Conservation (phyloP, 2,888 invertebrate species). For the Thera obeliscata region DNA sequence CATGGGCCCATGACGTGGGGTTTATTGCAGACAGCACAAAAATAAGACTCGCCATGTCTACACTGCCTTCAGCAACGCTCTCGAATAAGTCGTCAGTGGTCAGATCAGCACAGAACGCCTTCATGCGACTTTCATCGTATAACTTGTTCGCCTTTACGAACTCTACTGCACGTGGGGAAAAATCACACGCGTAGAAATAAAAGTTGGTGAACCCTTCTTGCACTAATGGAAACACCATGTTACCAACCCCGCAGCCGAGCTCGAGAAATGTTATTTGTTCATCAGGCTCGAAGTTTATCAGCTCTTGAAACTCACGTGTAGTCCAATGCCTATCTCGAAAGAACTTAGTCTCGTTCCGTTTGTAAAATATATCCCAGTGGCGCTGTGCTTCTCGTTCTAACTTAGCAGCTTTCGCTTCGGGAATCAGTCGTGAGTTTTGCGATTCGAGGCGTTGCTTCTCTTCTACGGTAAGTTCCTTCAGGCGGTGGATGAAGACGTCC, state of each 20-base stretch:
- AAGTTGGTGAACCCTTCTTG: slow-evolving; percentile 88
- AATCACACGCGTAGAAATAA: slow-evolving; percentile 94
- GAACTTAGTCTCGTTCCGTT: slow-evolving; percentile 95
- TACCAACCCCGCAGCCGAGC: slow-evolving; percentile 98
- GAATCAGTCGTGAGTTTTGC: slow-evolving; percentile 85
- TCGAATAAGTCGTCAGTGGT: slow-evolving; percentile 87
- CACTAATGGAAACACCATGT: slow-evolving; percentile 96
- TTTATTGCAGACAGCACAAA: slow-evolving; percentile 98
- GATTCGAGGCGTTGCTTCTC: slow-evolving; percentile 86
- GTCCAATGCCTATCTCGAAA: slow-evolving; percentile 99
- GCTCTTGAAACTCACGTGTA: slow-evolving; percentile 94
- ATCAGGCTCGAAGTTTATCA: slow-evolving; percentile 83
- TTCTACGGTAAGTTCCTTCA: slow-evolving; percentile 83
- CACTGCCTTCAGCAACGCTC: slow-evolving; percentile 72
- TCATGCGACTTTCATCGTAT: slow-evolving; percentile 87
- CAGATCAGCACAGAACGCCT: slow-evolving; percentile 94
- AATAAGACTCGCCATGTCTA: slow-evolving; percentile 94
- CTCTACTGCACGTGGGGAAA: slow-evolving; percentile 95
- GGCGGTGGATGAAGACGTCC: slow-evolving; percentile 66
- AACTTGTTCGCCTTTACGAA: slow-evolving; percentile 89
- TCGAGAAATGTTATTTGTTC: slow-evolving; percentile 88
- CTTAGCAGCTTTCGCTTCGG: slow-evolving; percentile 89
- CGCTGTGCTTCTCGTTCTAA: slow-evolving; percentile 93
- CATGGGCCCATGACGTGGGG: slow-evolving; percentile 90
- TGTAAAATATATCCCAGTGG: slow-evolving; percentile 98